Percentiles rank a stretch among this genome's conserved stretches.
phyloP scores from a whole-genome alignment of 2,113 vertebrate genomes.

The Boleophthalmus pectinirostris region DNA sequence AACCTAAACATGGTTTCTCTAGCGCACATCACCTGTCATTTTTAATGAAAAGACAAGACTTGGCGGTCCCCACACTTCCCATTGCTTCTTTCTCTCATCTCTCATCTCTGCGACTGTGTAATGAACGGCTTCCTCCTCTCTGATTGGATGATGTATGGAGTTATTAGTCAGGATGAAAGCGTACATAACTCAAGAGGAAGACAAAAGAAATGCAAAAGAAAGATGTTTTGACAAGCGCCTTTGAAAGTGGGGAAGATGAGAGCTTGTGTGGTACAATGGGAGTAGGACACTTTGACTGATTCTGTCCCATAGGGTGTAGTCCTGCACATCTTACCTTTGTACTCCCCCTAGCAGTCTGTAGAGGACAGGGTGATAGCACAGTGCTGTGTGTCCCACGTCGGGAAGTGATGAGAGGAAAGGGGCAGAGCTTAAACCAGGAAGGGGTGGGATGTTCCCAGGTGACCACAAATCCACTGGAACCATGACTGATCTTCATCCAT shows the following conservation, averaged over 20 bases:
- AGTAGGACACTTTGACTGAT: constrained; percentile 65
- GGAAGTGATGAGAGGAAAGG: constrained; percentile 38
- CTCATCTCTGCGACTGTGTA: constrained; percentile 45
- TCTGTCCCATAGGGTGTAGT: constrained; percentile 58
- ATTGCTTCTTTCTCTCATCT: constrained; percentile 29
- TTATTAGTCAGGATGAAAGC: constrained; percentile 65
- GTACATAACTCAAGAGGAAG: constrained; percentile 60
- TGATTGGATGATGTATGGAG: constrained; percentile 68
- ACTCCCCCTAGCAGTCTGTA: constrained; percentile 29
- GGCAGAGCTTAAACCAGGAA: constrained; percentile 32
- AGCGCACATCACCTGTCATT: constrained; percentile 41
- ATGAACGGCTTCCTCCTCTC: constrained; percentile 48
- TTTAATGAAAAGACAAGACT: constrained; percentile 54
- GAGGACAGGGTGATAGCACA: constrained; percentile 55
- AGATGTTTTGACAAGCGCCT: constrained; percentile 61
- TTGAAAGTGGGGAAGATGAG: constrained; percentile 37
- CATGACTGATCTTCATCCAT: constrained; percentile 47
- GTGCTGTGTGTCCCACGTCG: constrained; percentile 41
- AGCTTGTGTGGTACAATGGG: constrained; percentile 53
- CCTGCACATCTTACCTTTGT: constrained; percentile 51
- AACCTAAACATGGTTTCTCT: constrained; percentile 40
- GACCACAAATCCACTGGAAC: constrained; percentile 21
- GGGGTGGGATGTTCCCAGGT: constrained; percentile 26
- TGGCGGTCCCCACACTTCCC: constrained; percentile 38
- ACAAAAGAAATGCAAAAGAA: constrained; percentile 26